These are phyloP conservation scores for Meganola albula DNA, from an alignment of 2,888 invertebrate genomes.

Conservation along the genomic window DNA sequence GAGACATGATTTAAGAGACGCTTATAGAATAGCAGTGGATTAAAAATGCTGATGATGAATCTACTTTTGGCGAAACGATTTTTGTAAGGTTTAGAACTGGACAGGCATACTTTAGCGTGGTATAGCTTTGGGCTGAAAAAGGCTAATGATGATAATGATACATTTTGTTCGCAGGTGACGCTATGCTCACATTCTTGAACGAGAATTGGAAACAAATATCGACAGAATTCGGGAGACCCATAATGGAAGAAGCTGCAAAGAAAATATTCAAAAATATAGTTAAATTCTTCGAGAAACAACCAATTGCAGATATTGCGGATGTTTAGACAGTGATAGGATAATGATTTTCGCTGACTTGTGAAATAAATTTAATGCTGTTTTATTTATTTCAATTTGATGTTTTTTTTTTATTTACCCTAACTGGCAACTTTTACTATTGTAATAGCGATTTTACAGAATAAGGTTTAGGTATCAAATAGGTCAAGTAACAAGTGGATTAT, in stretches of 20 bases:
- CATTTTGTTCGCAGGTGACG: conserved; percentile 41
- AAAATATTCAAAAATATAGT: conserved; percentile 41
- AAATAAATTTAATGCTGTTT: no score
- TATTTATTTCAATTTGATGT: no score
- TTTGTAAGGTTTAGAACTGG: no score
- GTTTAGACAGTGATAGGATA: conserved; percentile 14
- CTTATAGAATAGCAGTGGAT: no score
- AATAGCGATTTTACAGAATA: no score
- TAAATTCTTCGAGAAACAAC: conserved; percentile 34
- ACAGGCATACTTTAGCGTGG: background rate
- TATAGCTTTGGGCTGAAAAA: background rate
- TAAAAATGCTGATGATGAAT: no score
- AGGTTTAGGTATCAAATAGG: no score
- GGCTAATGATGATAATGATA: background rate
- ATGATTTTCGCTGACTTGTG: no score
- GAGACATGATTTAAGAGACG: no score
- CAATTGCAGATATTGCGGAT: conserved; percentile 48
- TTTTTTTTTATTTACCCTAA: background rate
- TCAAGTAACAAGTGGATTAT: no score
- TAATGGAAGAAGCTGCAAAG: conserved; percentile 42
- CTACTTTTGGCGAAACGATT: no score
- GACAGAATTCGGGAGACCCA: conserved; percentile 51
- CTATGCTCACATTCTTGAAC: conserved; percentile 50
- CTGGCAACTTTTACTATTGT: no score
- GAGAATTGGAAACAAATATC: conserved; percentile 57